phyloP scores from a whole-genome alignment of 1,140 invertebrate species.

The Trialeurodes vaporariorum region DNA sequence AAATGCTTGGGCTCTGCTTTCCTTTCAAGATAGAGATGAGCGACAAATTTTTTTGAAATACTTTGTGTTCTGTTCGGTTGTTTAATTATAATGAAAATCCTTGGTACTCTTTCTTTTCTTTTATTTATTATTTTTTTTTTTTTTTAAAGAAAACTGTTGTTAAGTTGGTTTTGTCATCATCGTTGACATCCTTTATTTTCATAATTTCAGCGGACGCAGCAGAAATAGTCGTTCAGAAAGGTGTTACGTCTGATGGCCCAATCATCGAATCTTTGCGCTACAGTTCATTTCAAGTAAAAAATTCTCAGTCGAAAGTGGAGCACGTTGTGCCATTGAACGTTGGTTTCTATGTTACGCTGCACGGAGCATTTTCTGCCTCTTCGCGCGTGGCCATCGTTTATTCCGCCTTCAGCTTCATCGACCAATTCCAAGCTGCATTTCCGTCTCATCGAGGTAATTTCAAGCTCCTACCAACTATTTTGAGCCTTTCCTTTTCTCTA shows the following conservation, averaged over 20 bases:
- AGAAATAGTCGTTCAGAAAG: conserved; percentile 46
- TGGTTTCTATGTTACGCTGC: conserved; percentile 56
- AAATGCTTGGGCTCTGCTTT: too few relatives aligned
- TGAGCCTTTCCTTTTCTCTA: too few relatives aligned
- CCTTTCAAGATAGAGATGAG: too few relatives aligned
- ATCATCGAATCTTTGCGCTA: conserved; percentile 45
- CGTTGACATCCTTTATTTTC: too few relatives aligned
- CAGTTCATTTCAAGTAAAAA: conserved; percentile 35
- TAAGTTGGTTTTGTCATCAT: neutral
- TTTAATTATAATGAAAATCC: too few relatives aligned
- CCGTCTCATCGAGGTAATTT: conserved; percentile 3
- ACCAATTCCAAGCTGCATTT: conserved; percentile 5
- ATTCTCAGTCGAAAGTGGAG: conserved; percentile 37
- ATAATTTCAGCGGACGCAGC: conserved; percentile 40
- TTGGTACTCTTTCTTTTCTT: too few relatives aligned
- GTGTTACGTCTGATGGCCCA: conserved; percentile 48
- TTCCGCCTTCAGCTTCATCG: conserved; percentile 58
- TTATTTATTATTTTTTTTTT: too few relatives aligned
- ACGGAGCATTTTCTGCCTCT: conserved; percentile 47
- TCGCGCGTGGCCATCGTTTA: conserved; percentile 57
- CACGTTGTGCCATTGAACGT: conserved; percentile 46
- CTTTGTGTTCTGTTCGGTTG: too few relatives aligned
- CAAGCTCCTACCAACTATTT: too few relatives aligned
- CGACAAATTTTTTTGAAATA: too few relatives aligned
- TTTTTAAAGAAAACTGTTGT: neutral